Base-by-base conservation (phyloP, 2,888 invertebrate genomes). In the Ochropleura plecta region DNA sequence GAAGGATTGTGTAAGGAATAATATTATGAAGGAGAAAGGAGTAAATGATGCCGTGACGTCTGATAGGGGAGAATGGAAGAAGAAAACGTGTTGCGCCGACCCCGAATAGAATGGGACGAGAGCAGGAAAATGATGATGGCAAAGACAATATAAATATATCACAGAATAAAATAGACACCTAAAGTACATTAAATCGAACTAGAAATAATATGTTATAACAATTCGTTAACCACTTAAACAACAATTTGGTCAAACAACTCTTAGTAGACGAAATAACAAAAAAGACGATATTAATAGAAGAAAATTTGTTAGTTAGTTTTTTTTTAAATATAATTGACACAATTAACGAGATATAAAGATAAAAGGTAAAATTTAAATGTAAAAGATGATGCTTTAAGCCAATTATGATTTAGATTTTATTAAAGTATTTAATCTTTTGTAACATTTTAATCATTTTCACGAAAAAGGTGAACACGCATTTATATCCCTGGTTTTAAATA, bases 171-270 rank as follows among this genome's bases (percentile, higher is more conserved):
- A 82, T 73, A 78, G 65, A 76, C 76, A 72, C 71, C 20, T 16
- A 55, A 77, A 81, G 75, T 9, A 79, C 74, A 59, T 57, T 46
- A 83, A 86, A 88, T 88, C 90, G 86, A 73, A 92, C 92, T 93
- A 93, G 89, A 94, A 92, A 92, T 78, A 86, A 92, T 91, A 87
- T 68, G 5, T 75, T 88, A 81, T 88, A 93, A 91, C 87, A 86
- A 91, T 88, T 79, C 55, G 63, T 63, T 89, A 89, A 90, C 82
- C 83, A 92, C 89, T 91, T 92, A 93, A 93, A 92, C 90, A 94
- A 94, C 93, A 88, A 92, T 91, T 94, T 95, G 95, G 94, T 94
- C 94, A 90, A 91, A 91, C 87, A 91, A 92, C 91, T 92, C 92
- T 92, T 94, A 94, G 81, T 88, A 90, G 74, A 93, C 82, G 73